Conservation (phyloP, 2,797 vertebrate genomes). For the Rhinoraja longicauda region DNA sequence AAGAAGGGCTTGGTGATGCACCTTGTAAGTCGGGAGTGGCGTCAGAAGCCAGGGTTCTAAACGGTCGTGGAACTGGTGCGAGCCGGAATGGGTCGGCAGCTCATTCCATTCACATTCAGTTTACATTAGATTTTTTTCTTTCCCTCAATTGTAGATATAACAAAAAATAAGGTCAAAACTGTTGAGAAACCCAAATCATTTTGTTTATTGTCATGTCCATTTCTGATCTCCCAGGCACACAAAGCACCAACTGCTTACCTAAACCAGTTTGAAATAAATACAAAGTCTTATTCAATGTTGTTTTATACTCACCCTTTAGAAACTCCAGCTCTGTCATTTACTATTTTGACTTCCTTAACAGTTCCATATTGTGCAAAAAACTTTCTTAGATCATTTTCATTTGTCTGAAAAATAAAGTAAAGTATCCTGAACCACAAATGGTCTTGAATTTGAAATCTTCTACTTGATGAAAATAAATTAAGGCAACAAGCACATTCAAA, state of each 20-base stretch:
- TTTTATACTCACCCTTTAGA: conserved; percentile 72
- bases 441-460: not conserved
- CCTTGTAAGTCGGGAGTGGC: too few relatives aligned
- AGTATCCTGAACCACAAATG: not conserved
- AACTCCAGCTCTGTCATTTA: conserved; percentile 68
- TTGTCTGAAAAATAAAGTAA: conserved; percentile 58
- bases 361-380: conserved; percentile 73
- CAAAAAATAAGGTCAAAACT: not conserved
- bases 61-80: too few relatives aligned
- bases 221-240: not conserved
- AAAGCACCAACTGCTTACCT: not conserved
- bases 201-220: not conserved
- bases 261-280: not conserved
- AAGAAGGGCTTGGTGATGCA: too few relatives aligned
- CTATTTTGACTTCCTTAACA: conserved; percentile 80
- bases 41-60: too few relatives aligned
- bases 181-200: not conserved
- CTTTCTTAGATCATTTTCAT: conserved; percentile 66
- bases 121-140: not conserved
- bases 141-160: not conserved
- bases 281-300: conserved; percentile 36
- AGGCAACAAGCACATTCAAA: not conserved
- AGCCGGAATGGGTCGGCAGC: too few relatives aligned
- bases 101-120: too few relatives aligned
- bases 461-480: not conserved